These are phyloP conservation scores for Perdix hodgsoniae DNA, from an alignment of 2,797 vertebrate genomes.

Conservation along the genomic window DNA sequence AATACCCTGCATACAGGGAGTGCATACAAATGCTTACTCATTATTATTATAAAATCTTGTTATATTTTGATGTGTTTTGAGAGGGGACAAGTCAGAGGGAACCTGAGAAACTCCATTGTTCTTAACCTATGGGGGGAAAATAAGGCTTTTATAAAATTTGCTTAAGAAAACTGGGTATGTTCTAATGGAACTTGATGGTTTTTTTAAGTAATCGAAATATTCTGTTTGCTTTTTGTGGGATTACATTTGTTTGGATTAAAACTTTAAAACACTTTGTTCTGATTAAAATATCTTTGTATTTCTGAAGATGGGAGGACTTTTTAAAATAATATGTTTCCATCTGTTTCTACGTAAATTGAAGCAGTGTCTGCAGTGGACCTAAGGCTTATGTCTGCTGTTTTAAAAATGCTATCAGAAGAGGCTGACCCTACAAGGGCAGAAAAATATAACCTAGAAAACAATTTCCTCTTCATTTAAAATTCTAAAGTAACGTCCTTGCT, in stretches of 20 bases:
- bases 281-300: background rate
- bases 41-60: background rate
- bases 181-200: background rate
- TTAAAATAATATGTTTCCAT: background rate
- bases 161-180: background rate
- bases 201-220: background rate
- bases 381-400: background rate
- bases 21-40: background rate
- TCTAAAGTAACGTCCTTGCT: background rate
- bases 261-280: background rate
- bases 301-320: background rate
- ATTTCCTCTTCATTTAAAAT: slow-evolving; percentile 21
- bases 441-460: background rate
- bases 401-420: background rate
- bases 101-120: background rate
- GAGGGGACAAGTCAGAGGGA: background rate
- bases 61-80: background rate
- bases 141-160: background rate
- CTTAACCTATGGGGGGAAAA: background rate
- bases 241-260: background rate
- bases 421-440: background rate
- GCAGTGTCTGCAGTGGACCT: background rate
- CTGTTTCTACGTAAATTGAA: background rate
- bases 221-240: background rate
- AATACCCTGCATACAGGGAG: background rate